Percentiles rank a stretch among this genome's conserved stretches.
phyloP scores from a whole-genome alignment of 2,888 invertebrate genomes.

The Tetranychus piercei region DNA sequence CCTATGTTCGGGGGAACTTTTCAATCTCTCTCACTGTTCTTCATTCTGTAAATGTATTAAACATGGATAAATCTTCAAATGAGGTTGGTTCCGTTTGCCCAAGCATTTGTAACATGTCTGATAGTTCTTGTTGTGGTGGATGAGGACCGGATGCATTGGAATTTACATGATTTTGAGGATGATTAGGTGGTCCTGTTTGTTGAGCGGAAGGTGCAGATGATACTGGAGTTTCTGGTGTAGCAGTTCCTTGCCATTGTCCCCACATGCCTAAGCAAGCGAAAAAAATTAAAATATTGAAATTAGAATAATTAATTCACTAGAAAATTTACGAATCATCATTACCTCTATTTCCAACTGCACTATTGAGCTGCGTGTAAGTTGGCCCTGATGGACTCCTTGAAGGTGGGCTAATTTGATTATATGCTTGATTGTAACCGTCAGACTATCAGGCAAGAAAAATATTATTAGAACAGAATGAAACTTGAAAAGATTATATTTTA shows the following conservation, averaged over 20 bases:
- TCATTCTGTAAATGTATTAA: slow-evolving; percentile 43
- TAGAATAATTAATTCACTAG: background rate
- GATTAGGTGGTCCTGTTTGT: slow-evolving; percentile 11
- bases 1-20: too few species aligned
- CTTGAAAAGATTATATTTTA: background rate
- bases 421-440: slow-evolving; percentile 48
- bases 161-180: slow-evolving; percentile 24
- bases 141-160: slow-evolving; percentile 33
- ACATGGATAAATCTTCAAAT: slow-evolving; percentile 80
- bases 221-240: slow-evolving; percentile 23
- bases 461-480: background rate
- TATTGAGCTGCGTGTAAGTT: slow-evolving; percentile 58
- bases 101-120: slow-evolving; percentile 80
- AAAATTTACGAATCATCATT: slow-evolving; percentile 2
- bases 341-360: slow-evolving; percentile 34
- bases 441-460: slow-evolving; percentile 38
- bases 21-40: background rate
- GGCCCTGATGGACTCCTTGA: slow-evolving; percentile 64
- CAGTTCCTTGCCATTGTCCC: slow-evolving; percentile 41
- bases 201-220: slow-evolving; percentile 20
- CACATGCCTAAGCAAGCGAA: slow-evolving; percentile 34
- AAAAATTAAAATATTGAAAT: background rate
- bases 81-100: slow-evolving; percentile 59
- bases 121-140: slow-evolving; percentile 46
- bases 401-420: slow-evolving; percentile 48